These are phyloP conservation scores for Tinea pellionella DNA, from an alignment of 2,888 invertebrate species.

Conservation along the genomic window DNA sequence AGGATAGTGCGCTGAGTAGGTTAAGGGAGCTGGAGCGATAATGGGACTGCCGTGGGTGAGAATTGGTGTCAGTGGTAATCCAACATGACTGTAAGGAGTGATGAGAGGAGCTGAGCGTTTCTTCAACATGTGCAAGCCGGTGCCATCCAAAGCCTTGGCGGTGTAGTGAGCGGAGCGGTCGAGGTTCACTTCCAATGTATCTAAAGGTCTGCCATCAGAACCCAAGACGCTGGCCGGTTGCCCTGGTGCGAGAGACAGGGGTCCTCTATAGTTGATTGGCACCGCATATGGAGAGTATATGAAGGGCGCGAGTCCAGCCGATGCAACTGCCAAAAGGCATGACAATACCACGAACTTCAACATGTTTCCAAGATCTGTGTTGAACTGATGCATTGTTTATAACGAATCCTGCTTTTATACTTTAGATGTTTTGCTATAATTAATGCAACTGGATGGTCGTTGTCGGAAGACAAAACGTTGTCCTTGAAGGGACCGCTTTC, in stretches of 20 bases:
- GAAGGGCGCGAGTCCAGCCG: slow-evolving; percentile 31
- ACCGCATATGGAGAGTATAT: slow-evolving; percentile 24
- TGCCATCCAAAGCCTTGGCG: slow-evolving; percentile 38
- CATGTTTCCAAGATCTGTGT: slow-evolving; percentile 62
- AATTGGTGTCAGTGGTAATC: slow-evolving; percentile 24
- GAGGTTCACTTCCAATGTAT: slow-evolving; percentile 55
- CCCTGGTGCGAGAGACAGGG: slow-evolving; percentile 53
- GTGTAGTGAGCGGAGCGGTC: slow-evolving; percentile 53
- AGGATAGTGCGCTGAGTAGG: slow-evolving; percentile 30
- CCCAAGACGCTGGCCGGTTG: slow-evolving; percentile 54
- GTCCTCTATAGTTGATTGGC: slow-evolving; percentile 45
- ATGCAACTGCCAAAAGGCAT: slow-evolving; percentile 69
- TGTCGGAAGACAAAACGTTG: slow-evolving; percentile 35
- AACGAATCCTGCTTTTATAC: slow-evolving; percentile 38
- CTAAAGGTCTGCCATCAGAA: slow-evolving; percentile 53
- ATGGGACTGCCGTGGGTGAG: not conserved
- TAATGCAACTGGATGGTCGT: slow-evolving; percentile 27
- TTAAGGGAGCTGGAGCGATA: slow-evolving; percentile 20
- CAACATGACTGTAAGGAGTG: slow-evolving; percentile 17
- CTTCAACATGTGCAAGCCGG: slow-evolving; percentile 39
- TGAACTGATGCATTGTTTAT: slow-evolving; percentile 40
- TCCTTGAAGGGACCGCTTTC: slow-evolving; percentile 50
- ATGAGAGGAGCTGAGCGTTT: slow-evolving; percentile 26
- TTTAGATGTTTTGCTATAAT: slow-evolving; percentile 15
- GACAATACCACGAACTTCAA: slow-evolving; percentile 72